Conservation (phyloP, 2,888 invertebrate species). For the Philhelius pedissequus region DNA sequence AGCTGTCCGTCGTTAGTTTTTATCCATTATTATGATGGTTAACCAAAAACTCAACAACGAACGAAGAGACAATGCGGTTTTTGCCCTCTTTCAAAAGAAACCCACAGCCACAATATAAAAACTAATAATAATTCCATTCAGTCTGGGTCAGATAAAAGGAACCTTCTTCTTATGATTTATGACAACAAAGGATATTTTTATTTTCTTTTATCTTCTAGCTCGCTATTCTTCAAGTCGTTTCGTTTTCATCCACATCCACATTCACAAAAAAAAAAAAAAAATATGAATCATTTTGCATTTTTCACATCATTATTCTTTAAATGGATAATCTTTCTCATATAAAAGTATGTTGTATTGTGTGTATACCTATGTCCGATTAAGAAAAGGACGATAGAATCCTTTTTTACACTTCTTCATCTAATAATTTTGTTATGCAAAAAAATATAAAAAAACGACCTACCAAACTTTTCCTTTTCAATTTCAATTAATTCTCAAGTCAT, state of each 20-base stretch:
- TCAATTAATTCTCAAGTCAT: conserved; percentile 52
- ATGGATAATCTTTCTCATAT: neutral
- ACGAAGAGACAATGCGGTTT: conserved; percentile 15
- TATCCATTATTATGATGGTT: neutral
- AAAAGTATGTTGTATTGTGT: neutral
- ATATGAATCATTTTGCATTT: conserved; percentile 47
- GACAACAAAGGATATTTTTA: conserved; percentile 30
- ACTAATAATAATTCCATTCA: conserved; percentile 18
- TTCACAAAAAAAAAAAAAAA: too few species aligned
- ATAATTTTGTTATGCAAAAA: neutral
- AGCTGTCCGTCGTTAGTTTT: neutral
- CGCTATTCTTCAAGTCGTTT: neutral
- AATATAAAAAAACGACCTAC: conserved; percentile 18
- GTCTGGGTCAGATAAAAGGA: conserved; percentile 36
- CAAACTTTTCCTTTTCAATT: conserved; percentile 52
- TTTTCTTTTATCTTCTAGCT: neutral
- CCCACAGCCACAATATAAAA: neutral
- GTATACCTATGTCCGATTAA: neutral
- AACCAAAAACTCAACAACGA: neutral
- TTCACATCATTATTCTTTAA: conserved; percentile 21
- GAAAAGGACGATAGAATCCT: neutral
- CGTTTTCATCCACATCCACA: neutral
- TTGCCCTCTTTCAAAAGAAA: neutral
- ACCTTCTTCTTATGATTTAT: conserved; percentile 33
- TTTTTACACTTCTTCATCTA: neutral